Percentiles rank a stretch among this genome's conserved stretches.
Conservation (phyloP, 2,888 invertebrate genomes). For the Iphiclides podalirius region DNA sequence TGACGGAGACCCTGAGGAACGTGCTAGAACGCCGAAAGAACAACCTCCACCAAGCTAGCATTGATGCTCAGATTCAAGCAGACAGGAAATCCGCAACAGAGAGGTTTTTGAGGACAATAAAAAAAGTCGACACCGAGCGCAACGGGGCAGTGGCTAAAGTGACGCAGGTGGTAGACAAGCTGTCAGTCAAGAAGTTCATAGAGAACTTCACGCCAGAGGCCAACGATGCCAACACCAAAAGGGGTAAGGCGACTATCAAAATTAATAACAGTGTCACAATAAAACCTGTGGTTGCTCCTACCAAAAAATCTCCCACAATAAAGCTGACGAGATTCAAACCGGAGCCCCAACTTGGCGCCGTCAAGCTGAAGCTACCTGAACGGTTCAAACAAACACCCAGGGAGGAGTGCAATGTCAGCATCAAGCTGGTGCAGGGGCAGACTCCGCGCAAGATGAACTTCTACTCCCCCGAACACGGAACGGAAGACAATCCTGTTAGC, state of each 20-base stretch:
- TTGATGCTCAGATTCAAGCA: conserved; percentile 16
- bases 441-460: conserved; percentile 18
- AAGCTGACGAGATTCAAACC: conserved; percentile 48
- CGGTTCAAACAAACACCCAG: conserved; percentile 38
- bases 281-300: conserved; percentile 27
- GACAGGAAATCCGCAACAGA: conserved; percentile 27
- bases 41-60: conserved; percentile 1
- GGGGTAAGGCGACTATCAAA: conserved; percentile 21
- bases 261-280: conserved; percentile 35
- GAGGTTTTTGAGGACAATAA: conserved; percentile 46
- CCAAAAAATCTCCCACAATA: conserved; percentile 36
- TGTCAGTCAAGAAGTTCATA: conserved; percentile 60
- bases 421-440: conserved; percentile 39
- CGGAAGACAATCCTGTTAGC: neutral
- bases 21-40: conserved; percentile 51
- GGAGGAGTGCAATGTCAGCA: conserved; percentile 36
- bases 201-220: conserved; percentile 60
- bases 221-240: conserved; percentile 31
- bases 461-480: conserved; percentile 5
- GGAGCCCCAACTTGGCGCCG: neutral
- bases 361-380: conserved; percentile 48
- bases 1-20: conserved; percentile 60
- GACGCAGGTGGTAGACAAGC: conserved; percentile 33
- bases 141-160: conserved; percentile 37
- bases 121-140: conserved; percentile 36